Conservation (phyloP, 2,888 invertebrate species). For the Microplitis manilae region DNA sequence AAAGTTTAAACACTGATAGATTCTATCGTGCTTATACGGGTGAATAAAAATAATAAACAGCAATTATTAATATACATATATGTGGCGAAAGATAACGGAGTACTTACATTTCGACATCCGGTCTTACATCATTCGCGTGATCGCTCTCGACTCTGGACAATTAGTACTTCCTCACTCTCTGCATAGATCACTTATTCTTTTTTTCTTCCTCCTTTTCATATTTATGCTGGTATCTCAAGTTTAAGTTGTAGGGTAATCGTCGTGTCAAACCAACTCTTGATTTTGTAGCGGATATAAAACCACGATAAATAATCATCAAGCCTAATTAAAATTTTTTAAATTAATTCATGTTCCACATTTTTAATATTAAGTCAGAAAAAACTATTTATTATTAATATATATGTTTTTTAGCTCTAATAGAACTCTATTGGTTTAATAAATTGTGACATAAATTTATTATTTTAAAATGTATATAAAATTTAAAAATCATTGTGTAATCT, state of each 20-base stretch:
- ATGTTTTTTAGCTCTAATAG: no score
- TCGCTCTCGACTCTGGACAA: slow-evolving; percentile 41
- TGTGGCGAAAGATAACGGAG: slow-evolving; percentile 16
- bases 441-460: no score
- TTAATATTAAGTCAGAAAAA: background rate
- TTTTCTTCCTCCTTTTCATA: slow-evolving; percentile 2
- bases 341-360: background rate
- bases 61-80: slow-evolving; percentile 12
- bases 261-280: slow-evolving; percentile 1
- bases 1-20: background rate
- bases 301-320: background rate
- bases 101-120: slow-evolving; percentile 32
- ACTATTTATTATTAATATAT: background rate
- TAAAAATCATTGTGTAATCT: no score
- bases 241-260: slow-evolving; percentile 19
- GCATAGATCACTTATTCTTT: slow-evolving; percentile 34
- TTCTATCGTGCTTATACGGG: slow-evolving; percentile 1
- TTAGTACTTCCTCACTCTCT: slow-evolving; percentile 51
- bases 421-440: no score
- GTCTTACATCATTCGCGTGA: slow-evolving; percentile 45
- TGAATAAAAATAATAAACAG: background rate
- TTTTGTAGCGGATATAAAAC: slow-evolving; percentile 9
- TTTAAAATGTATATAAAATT: no score
- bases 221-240: background rate
- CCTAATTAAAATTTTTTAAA: slow-evolving; percentile 12